Percentiles rank a stretch among this genome's conserved stretches.
phyloP scores from a whole-genome alignment of 2,888 invertebrate genomes.

The Himalopsyche tibetana region DNA sequence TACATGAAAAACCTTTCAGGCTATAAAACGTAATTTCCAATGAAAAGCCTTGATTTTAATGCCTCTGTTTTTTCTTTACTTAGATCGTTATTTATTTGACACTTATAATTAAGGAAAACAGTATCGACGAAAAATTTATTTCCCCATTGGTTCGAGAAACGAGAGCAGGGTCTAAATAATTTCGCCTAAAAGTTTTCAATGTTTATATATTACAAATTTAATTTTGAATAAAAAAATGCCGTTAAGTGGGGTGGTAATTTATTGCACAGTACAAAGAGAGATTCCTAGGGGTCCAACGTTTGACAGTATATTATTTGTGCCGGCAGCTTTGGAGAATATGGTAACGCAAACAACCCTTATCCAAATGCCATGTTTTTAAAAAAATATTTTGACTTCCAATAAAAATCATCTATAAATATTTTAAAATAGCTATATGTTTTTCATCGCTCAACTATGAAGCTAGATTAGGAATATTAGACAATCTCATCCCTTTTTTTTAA shows the following conservation, averaged over 20 bases:
- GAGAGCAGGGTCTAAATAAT: conserved; percentile 12
- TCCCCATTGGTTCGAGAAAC: conserved; percentile 21
- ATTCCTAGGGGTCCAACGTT: background rate
- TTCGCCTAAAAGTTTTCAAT: background rate
- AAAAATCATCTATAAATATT: no score
- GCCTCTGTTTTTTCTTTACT: conserved; percentile 51
- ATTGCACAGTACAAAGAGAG: background rate
- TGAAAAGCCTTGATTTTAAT: conserved; percentile 57
- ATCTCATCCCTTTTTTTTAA: no score
- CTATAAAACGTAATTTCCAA: conserved; percentile 58
- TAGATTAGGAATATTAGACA: no score
- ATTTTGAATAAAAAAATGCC: conserved; percentile 23
- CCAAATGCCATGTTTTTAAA: no score
- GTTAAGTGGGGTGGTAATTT: conserved; percentile 1
- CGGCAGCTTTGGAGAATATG: background rate
- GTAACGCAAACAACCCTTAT: background rate
- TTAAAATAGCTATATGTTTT: no score
- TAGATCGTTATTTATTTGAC: conserved; percentile 26
- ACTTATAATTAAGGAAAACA: conserved; percentile 34
- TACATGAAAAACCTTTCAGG: conserved; percentile 61
- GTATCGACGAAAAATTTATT: conserved; percentile 34
- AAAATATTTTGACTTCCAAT: no score
- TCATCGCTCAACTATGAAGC: no score
- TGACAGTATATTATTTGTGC: conserved; percentile 2
- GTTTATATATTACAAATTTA: conserved; percentile 6